Conservation (phyloP, 1,140 invertebrate species). For the Helicorthomorpha holstii region DNA sequence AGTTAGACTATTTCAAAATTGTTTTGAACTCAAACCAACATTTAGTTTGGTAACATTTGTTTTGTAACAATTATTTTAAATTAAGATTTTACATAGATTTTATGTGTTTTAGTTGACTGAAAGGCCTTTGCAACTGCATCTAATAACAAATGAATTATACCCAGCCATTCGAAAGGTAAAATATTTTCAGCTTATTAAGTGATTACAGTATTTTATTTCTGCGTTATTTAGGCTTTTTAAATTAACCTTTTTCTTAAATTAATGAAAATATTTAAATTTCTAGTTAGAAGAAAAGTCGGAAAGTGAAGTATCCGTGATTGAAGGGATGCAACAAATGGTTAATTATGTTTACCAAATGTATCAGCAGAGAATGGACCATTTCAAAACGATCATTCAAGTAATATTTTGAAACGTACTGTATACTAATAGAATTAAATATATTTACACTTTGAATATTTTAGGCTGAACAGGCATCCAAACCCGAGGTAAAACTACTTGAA, state of each 20-base stretch:
- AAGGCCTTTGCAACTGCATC: slow-evolving; percentile 53
- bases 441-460: too few relatives aligned
- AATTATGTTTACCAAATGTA: slow-evolving; percentile 84
- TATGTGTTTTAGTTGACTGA: slow-evolving; percentile 30
- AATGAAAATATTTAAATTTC: not conserved
- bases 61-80: not conserved
- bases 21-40: slow-evolving; percentile 86
- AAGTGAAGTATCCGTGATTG: slow-evolving; percentile 35
- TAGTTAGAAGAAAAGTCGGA: slow-evolving; percentile 21
- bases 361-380: too few relatives aligned
- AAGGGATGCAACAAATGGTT: slow-evolving; percentile 85
- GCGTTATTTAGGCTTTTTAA: slow-evolving; percentile 3
- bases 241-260: not conserved
- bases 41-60: slow-evolving; percentile 58
- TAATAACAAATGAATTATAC: slow-evolving; percentile 59
- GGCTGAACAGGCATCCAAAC: too few relatives aligned
- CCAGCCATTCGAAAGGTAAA: slow-evolving; percentile 41
- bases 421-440: too few relatives aligned
- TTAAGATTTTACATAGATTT: not conserved
- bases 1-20: slow-evolving; percentile 82
- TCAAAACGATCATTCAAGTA: too few relatives aligned
- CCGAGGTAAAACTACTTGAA: too few relatives aligned
- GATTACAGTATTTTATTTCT: not conserved
- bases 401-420: too few relatives aligned
- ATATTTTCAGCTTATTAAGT: not conserved